Conservation (phyloP, 2,888 invertebrate species). For the Meliscaeva auricollis region DNA sequence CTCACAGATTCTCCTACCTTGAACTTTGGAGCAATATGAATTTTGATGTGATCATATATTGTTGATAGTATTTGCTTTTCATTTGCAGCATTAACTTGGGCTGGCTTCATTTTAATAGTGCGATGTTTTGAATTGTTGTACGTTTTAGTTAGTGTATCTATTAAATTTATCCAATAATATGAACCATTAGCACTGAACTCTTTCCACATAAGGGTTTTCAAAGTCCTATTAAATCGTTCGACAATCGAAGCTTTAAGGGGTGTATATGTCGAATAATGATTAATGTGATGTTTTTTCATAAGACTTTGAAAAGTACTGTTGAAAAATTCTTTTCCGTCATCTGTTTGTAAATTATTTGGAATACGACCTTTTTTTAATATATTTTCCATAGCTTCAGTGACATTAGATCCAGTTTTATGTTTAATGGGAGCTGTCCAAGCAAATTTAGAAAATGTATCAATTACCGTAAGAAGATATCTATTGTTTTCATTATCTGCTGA, state of each 20-base stretch:
- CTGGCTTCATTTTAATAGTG: slow-evolving; percentile 8
- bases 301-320: slow-evolving; percentile 27
- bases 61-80: slow-evolving; percentile 15
- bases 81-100: slow-evolving; percentile 7
- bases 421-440: not conserved
- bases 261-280: slow-evolving; percentile 34
- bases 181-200: slow-evolving; percentile 19
- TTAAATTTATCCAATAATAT: slow-evolving; percentile 19
- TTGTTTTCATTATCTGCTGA: slow-evolving; percentile 79
- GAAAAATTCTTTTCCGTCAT: slow-evolving; percentile 35
- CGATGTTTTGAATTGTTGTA: slow-evolving; percentile 23
- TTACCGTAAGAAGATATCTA: slow-evolving; percentile 80
- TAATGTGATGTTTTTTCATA: slow-evolving; percentile 17
- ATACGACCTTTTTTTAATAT: slow-evolving; percentile 2
- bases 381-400: not conserved
- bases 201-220: slow-evolving; percentile 31
- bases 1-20: slow-evolving; percentile 23
- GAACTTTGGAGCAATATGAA: slow-evolving; percentile 19
- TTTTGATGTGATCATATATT: slow-evolving; percentile 25
- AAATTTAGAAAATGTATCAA: slow-evolving; percentile 62
- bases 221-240: slow-evolving; percentile 24
- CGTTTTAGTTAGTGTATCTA: not conserved
- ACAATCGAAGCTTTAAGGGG: slow-evolving; percentile 30
- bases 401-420: not conserved
- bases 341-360: slow-evolving; percentile 24